These are phyloP conservation scores for Drosophila borborema DNA, from an alignment of 2,888 invertebrate species.

Conservation along the genomic window DNA sequence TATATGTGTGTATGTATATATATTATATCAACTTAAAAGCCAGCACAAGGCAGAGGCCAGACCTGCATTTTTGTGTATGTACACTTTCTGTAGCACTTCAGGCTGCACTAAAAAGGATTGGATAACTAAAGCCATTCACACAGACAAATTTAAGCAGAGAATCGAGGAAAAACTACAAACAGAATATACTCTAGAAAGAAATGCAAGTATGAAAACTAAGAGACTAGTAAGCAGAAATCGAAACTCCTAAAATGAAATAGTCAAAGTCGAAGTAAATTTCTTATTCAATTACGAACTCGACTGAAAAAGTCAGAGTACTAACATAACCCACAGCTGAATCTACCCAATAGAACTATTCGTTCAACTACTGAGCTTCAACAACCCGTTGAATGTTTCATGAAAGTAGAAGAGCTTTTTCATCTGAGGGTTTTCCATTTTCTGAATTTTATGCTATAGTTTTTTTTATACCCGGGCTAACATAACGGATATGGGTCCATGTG, in stretches of 20 bases:
- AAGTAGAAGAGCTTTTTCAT: constrained; percentile 14
- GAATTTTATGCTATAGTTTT: constrained; percentile 25
- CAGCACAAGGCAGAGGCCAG: neutral
- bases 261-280: neutral
- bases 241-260: neutral
- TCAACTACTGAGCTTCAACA: constrained; percentile 8
- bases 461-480: constrained; percentile 1
- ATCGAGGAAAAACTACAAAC: neutral
- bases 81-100: constrained; percentile 37
- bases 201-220: neutral
- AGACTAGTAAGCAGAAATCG: neutral
- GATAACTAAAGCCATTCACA: constrained; percentile 41
- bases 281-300: neutral
- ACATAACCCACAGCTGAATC: neutral
- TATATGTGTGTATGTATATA: neutral
- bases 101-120: constrained; percentile 62
- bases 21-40: constrained; percentile 29
- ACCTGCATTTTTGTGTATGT: constrained; percentile 11
- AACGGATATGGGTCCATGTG: neutral
- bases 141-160: constrained; percentile 23
- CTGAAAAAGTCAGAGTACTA: neutral
- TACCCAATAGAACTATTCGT: neutral
- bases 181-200: neutral
- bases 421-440: constrained; percentile 9
- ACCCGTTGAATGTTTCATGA: constrained; percentile 29